Conservation (phyloP, 1,140 invertebrate species). For the Papilio machaon region DNA sequence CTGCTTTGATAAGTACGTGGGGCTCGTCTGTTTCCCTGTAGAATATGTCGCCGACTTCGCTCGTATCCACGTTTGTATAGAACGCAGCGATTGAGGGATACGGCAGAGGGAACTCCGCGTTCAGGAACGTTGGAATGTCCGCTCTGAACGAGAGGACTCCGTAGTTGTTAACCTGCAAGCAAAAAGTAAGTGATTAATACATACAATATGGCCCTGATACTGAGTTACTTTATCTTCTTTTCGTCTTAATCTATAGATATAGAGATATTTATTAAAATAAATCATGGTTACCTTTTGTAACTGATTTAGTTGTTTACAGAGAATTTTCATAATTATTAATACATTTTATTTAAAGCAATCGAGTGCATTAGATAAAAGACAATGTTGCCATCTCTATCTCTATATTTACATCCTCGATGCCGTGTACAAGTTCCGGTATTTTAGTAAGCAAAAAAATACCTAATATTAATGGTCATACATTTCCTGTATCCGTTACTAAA, state of each 20-base stretch:
- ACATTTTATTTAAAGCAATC: background rate
- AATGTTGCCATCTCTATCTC: slow-evolving; percentile 2
- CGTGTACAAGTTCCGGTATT: slow-evolving; percentile 12
- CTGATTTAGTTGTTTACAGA: background rate
- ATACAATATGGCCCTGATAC: too few relatives aligned
- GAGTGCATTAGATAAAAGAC: background rate
- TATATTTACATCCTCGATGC: background rate
- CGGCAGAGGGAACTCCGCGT: slow-evolving; percentile 94
- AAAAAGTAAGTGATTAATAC: slow-evolving; percentile 32
- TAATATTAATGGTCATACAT: background rate
- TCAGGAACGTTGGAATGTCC: slow-evolving; percentile 92
- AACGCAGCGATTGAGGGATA: slow-evolving; percentile 95
- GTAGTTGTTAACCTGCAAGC: slow-evolving; percentile 93
- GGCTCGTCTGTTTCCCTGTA: slow-evolving; percentile 89
- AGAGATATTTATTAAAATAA: background rate
- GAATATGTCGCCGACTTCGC: slow-evolving; percentile 88
- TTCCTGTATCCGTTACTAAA: background rate
- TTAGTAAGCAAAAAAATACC: slow-evolving; percentile 13
- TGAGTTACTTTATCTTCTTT: background rate
- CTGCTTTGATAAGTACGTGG: slow-evolving; percentile 85
- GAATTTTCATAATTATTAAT: background rate
- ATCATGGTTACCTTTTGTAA: background rate
- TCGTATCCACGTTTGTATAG: slow-evolving; percentile 95
- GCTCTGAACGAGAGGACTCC: slow-evolving; percentile 95
- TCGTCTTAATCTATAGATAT: too few relatives aligned